These are phyloP conservation scores for Trichomalopsis sarcophagae DNA, from an alignment of 1,140 invertebrate species.

Conservation along the genomic window DNA sequence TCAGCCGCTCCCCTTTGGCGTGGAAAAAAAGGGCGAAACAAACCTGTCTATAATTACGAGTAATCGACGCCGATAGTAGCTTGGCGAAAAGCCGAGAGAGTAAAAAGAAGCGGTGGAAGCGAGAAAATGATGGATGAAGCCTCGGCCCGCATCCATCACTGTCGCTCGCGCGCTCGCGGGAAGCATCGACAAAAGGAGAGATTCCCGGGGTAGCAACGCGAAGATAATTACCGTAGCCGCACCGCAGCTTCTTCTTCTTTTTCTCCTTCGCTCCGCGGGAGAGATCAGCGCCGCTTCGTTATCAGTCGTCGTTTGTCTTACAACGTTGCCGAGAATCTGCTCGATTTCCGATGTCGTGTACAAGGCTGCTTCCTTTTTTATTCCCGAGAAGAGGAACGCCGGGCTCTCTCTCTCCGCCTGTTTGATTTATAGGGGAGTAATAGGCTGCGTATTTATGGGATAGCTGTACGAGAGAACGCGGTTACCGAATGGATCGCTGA, in stretches of 20 bases:
- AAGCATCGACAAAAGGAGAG: slow-evolving; percentile 44
- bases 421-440: background rate
- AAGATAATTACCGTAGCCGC: slow-evolving; percentile 57
- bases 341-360: background rate
- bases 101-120: slow-evolving; percentile 4
- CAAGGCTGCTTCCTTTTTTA: background rate
- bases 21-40: background rate
- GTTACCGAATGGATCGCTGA: too few species aligned
- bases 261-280: background rate
- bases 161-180: slow-evolving; percentile 57
- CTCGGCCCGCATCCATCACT: slow-evolving; percentile 63
- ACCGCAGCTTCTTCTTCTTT: background rate
- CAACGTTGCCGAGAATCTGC: background rate
- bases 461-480: too few species aligned
- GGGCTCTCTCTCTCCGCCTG: background rate
- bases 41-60: background rate
- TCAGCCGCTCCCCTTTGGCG: background rate
- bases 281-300: background rate
- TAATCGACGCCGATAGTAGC: slow-evolving; percentile 1
- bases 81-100: background rate
- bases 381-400: background rate
- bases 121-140: slow-evolving; percentile 61
- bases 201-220: slow-evolving; percentile 38
- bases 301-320: slow-evolving; percentile 32
- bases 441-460: too few species aligned